Evolutionary conservation across 2,888 invertebrate species (phyloP).

Genomic region (Scelioninae gen. 1): DNA sequence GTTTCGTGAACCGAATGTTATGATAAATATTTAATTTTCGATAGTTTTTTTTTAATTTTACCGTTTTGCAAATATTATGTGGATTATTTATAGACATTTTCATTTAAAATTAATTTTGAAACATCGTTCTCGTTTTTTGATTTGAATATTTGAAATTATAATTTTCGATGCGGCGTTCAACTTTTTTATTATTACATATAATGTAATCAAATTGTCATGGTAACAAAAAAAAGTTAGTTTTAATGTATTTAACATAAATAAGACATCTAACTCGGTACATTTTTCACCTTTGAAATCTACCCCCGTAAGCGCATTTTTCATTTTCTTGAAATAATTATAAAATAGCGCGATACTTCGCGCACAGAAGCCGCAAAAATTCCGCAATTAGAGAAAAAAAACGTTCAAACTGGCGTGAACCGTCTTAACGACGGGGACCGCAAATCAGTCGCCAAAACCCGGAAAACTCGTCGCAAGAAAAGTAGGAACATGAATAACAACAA

Average conservation of each 20-base stretch:
- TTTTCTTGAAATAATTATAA: conserved; percentile 1
- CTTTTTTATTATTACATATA: conserved; percentile 6
- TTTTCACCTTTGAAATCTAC: conserved; percentile 4
- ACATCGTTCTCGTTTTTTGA: no score
- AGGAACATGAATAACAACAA: conserved; percentile 73
- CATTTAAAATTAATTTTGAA: no score
- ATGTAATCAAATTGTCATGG: conserved; percentile 16
- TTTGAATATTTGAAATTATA: no score
- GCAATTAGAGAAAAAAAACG: conserved; percentile 50
- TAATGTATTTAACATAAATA: not conserved
- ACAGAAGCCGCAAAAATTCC: conserved; percentile 47
- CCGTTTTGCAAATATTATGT: not conserved
- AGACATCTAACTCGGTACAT: conserved; percentile 3
- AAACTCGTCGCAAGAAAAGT: conserved; percentile 78
- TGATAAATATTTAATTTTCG: not conserved
- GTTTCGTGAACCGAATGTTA: not conserved
- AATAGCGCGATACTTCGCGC: conserved; percentile 45
- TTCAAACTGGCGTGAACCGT: conserved; percentile 73
- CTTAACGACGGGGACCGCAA: conserved; percentile 74
- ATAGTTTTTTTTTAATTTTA: not conserved
- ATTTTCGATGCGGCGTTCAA: not conserved
- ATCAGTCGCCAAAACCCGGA: conserved; percentile 77
- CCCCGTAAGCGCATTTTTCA: no score
- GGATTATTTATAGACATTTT: no score
- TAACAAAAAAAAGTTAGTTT: conserved; percentile 24